Conservation (phyloP, 2,113 vertebrate species). For the Cacatua alba region DNA sequence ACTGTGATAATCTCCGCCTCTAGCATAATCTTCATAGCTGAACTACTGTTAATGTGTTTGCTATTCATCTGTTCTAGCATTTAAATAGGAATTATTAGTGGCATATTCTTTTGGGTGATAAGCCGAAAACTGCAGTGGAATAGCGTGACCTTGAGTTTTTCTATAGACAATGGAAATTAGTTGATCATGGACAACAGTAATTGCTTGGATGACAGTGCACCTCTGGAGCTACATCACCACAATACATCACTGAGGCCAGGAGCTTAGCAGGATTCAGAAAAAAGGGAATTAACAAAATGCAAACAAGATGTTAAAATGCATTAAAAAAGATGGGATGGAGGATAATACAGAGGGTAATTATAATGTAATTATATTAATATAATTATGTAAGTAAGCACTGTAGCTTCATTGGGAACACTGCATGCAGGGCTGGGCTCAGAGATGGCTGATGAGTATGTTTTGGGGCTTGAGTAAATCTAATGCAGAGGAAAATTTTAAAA, state of each 20-base stretch:
- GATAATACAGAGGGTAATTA: conserved; percentile 35
- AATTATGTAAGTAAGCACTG: conserved; percentile 21
- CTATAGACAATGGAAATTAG: conserved; percentile 40
- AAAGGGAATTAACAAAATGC: conserved; percentile 8
- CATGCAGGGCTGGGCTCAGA: background rate
- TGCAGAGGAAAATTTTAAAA: background rate
- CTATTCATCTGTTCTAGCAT: background rate
- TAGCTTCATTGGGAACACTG: background rate
- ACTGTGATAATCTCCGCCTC: background rate
- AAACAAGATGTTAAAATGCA: conserved; percentile 34
- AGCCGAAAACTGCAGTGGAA: conserved; percentile 10
- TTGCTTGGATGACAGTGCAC: conserved; percentile 40
- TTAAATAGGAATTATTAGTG: conserved; percentile 38
- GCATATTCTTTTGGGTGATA: conserved; percentile 30
- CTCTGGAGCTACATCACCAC: conserved; percentile 42
- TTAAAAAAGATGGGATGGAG: conserved; percentile 9
- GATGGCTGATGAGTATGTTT: background rate
- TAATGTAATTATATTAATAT: conserved; percentile 48
- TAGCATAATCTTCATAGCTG: conserved; percentile 2
- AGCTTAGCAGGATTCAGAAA: conserved; percentile 19
- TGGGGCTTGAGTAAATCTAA: background rate
- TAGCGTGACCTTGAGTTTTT: conserved; percentile 44
- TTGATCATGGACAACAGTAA: conserved; percentile 45
- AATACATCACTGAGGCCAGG: conserved; percentile 2
- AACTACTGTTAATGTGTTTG: background rate